These are phyloP conservation scores for Anticlea derivata DNA, from an alignment of 2,888 invertebrate genomes.

Conservation along the genomic window DNA sequence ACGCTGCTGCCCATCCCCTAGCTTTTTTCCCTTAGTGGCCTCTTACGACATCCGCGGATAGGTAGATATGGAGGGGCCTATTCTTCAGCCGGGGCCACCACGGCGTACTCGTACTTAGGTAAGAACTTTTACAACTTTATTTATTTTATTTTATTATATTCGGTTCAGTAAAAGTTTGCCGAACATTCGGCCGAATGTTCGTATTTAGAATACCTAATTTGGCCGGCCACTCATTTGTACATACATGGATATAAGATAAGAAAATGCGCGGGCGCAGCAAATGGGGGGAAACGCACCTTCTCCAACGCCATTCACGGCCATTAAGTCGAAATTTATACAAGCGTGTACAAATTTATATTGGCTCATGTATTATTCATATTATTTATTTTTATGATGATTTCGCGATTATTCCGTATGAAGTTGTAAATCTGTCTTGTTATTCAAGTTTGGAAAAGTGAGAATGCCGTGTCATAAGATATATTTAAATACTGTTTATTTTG, in stretches of 20 bases:
- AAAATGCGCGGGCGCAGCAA: slow-evolving; percentile 22
- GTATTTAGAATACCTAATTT: too few species aligned
- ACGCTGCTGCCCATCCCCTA: too few species aligned
- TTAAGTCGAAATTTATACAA: slow-evolving; percentile 25
- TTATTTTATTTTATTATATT: too few species aligned
- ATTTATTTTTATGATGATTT: slow-evolving; percentile 15
- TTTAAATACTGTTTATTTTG: slow-evolving; percentile 8
- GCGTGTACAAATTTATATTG: slow-evolving; percentile 32
- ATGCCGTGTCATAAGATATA: slow-evolving; percentile 10
- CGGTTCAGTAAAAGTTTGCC: too few species aligned
- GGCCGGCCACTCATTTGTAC: too few species aligned
- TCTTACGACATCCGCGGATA: too few species aligned
- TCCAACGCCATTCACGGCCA: slow-evolving; percentile 2
- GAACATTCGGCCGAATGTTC: too few species aligned
- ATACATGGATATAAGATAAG: slow-evolving; percentile 14
- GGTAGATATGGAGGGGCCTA: too few species aligned
- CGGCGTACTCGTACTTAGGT: too few species aligned
- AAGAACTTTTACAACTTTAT: too few species aligned
- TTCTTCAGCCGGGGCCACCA: too few species aligned
- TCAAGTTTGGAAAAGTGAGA: slow-evolving; percentile 6
- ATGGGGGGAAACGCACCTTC: slow-evolving; percentile 14
- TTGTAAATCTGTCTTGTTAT: slow-evolving; percentile 36
- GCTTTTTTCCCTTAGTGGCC: too few species aligned
- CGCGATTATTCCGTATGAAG: slow-evolving; percentile 25
- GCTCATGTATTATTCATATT: slow-evolving; percentile 35